Evolutionary conservation across 2,113 vertebrate species (phyloP).

Genomic region (Dipodomys spectabilis): DNA sequence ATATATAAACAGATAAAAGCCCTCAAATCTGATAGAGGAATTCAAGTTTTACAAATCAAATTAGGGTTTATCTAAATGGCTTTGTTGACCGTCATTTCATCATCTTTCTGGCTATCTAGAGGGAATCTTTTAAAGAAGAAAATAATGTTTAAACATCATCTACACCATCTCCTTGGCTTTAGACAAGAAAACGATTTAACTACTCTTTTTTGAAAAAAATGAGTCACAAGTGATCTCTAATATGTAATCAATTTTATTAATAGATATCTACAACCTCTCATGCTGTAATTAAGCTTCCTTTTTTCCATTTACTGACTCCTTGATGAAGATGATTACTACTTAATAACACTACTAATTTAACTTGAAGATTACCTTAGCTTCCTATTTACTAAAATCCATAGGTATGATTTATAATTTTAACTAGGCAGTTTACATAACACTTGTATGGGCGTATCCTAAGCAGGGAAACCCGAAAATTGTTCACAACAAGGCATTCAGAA

Average conservation of each 20-base stretch:
- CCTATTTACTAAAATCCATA: constrained; percentile 24
- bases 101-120: constrained; percentile 30
- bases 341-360: constrained; percentile 56
- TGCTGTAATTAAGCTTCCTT: background rate
- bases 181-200: constrained; percentile 41
- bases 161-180: background rate
- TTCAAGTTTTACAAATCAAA: constrained; percentile 20
- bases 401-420: constrained; percentile 46
- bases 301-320: background rate
- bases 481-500: background rate
- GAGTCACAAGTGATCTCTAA: background rate
- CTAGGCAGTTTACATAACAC: background rate
- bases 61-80: constrained; percentile 31
- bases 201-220: background rate
- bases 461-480: background rate
- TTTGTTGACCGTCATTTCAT: constrained; percentile 45
- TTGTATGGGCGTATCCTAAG: background rate
- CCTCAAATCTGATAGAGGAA: background rate
- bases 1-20: background rate
- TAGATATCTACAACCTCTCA: background rate
- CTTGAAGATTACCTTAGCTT: background rate
- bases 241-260: constrained; percentile 30
- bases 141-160: constrained; percentile 51
- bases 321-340: background rate
- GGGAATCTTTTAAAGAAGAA: constrained; percentile 47